A percentile compares a stretch with the other conserved stretches of the same genome.
Conservation (phyloP, 2,113 vertebrate species). For the Onychostruthus taczanowskii region DNA sequence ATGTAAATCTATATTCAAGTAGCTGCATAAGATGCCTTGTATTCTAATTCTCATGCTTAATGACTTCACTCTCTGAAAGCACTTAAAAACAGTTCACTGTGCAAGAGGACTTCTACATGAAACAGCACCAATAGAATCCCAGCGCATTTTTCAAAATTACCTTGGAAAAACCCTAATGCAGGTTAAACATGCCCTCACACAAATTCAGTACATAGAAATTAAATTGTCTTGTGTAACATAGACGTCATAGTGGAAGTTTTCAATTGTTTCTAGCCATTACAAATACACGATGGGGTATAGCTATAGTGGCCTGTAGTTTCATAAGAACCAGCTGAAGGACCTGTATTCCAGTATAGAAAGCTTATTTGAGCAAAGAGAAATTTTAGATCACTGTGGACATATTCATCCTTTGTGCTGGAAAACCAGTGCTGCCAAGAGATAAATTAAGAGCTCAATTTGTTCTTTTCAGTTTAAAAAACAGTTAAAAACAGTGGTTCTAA, state of each 20-base stretch:
- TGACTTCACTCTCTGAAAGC: background rate
- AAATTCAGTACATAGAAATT: background rate
- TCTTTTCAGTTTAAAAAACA: background rate
- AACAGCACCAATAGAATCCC: background rate
- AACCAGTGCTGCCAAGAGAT: background rate
- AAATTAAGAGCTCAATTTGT: background rate
- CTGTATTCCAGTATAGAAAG: background rate
- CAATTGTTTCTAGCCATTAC: background rate
- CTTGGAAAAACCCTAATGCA: background rate
- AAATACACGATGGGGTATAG: fast-evolving
- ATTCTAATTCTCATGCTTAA: background rate
- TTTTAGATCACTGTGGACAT: background rate
- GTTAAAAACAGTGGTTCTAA: background rate
- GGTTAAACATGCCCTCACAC: background rate
- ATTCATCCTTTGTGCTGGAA: background rate
- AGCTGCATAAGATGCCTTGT: background rate
- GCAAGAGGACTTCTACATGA: background rate
- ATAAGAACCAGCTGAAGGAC: background rate
- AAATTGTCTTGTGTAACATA: background rate
- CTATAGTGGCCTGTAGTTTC: too few relatives aligned
- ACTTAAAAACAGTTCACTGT: background rate
- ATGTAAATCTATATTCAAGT: background rate
- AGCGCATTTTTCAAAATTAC: background rate
- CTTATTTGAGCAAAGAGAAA: background rate
- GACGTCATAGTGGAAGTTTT: background rate